phyloP scores from a whole-genome alignment of 2,888 invertebrate genomes.

The Alviniconcha strummeri region DNA sequence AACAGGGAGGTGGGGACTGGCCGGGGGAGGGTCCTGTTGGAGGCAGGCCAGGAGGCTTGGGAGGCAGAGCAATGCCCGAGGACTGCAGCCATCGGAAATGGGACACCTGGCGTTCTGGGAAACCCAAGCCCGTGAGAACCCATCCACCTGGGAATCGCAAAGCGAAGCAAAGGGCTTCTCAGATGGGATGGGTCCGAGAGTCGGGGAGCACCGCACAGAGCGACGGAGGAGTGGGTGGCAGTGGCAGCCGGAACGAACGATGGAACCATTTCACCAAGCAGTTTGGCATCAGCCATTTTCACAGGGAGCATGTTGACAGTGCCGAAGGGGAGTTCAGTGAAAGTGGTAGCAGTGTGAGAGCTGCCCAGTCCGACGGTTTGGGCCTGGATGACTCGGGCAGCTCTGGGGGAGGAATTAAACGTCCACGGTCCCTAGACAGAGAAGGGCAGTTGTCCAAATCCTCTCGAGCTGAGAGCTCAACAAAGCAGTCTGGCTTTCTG shows the following conservation, averaged over 20 bases:
- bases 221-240: not conserved
- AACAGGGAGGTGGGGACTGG: not conserved
- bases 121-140: not conserved
- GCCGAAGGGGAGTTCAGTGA: not conserved
- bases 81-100: not conserved
- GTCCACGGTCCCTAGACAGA: slow-evolving; percentile 10
- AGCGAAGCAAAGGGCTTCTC: not conserved
- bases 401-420: slow-evolving; percentile 23
- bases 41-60: not conserved
- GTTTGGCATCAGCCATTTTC: slow-evolving; percentile 16
- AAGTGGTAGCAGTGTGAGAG: not conserved
- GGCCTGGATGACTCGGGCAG: slow-evolving; percentile 19
- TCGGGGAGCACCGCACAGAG: not conserved
- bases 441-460: slow-evolving; percentile 22
- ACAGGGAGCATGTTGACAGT: not conserved
- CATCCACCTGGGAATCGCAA: too few species aligned
- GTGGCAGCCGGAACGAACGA: not conserved
- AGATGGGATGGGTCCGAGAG: not conserved
- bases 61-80: too few species aligned
- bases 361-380: slow-evolving; percentile 9
- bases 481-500: not conserved
- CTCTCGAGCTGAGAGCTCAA: slow-evolving; percentile 13
- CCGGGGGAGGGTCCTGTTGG: not conserved
- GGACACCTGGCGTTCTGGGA: slow-evolving; percentile 4
- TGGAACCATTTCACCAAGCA: slow-evolving; percentile 19